Evolutionary conservation across 2,797 vertebrate species (phyloP), one percentile per base, ranked within the genome.

Genomic region (Crotalus adamanteus): DNA sequence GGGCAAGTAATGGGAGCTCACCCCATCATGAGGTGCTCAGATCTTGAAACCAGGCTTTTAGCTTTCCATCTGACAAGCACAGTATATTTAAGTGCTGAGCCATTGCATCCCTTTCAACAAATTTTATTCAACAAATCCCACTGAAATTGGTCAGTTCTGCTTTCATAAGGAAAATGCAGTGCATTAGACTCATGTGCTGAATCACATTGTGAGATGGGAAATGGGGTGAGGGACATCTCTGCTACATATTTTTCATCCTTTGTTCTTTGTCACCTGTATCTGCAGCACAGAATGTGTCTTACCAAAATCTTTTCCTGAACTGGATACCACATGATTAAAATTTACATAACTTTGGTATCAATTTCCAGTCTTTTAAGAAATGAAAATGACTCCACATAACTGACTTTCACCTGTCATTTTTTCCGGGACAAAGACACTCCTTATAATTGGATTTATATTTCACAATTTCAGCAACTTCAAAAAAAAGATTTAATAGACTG

Each of bases 61-160:
- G n/a, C n/a, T 37, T 73, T 73, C 69, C 31, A 73, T 31, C 16
- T 73, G 16, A 73, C 31, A 73, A 73, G 6, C 31, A 7, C 65
- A 69, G 65, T 31, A 6, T 69, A 14, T 69, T 31, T 69, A 69
- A 69, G 14, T 6, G 2, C 14, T 73, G 16, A 73, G 16, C 31
- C 2, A 31, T 31, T 6, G 2, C 14, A 31, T 2, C 6, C n/a
- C n/a, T 2, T 69, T 69, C n/a, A 73, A 18, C n/a, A 31, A 18
- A 83, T 91, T 87, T 91, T 59, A 91, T 93, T 89, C 86, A 89
- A 47, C 26, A 37, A 90, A 93, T 93, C 86, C 57, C 90, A 91
- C 69, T 88, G 86, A 93, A 93, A 93, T 91, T 56, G 88, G 61
- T 61, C 73, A 92, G 63, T 89, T 26, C 63, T 56, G 63, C 51